Conservation (phyloP, 2,797 vertebrate genomes). For the Rhynchotus rufescens region DNA sequence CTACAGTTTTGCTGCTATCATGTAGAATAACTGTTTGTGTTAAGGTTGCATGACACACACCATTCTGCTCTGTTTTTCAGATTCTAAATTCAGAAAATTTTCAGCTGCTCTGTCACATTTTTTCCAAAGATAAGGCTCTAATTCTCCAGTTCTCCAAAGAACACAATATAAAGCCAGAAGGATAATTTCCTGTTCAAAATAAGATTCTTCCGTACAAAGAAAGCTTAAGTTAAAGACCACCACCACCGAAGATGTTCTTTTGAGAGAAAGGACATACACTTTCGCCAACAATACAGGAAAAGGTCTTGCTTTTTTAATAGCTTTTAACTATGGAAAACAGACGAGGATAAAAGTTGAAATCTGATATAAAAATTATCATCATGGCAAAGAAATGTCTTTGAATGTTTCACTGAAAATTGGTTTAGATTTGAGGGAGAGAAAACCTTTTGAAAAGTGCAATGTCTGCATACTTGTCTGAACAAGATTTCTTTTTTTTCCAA, state of each 20-base stretch:
- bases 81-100: background rate
- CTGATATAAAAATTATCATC: background rate
- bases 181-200: background rate
- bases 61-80: background rate
- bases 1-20: background rate
- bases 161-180: background rate
- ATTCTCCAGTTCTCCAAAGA: background rate
- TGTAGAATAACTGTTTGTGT: background rate
- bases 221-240: background rate
- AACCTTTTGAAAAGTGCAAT: background rate
- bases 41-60: background rate
- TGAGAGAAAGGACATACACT: background rate
- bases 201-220: background rate
- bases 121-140: background rate
- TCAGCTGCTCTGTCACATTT: background rate
- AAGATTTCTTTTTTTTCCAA: background rate
- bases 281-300: background rate
- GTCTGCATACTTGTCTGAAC: background rate
- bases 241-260: background rate
- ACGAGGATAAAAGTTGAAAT: background rate
- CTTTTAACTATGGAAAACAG: background rate
- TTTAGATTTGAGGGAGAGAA: background rate
- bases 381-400: background rate
- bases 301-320: background rate
- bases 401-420: background rate